These are phyloP conservation scores for Atherinomorus stipes DNA, from an alignment of 2,113 vertebrate genomes.

Conservation along the genomic window DNA sequence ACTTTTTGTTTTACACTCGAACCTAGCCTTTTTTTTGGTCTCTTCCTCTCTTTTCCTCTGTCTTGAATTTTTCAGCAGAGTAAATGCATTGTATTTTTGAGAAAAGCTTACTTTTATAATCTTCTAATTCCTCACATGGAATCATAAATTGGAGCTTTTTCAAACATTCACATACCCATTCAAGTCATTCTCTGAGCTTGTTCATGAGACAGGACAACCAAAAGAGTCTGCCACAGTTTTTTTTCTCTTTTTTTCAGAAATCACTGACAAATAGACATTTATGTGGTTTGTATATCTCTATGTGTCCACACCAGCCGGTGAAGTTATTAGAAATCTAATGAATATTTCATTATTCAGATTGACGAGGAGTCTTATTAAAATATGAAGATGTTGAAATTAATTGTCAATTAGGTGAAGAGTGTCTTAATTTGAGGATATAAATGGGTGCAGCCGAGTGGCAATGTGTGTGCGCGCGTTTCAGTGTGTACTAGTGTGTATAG, in stretches of 20 bases:
- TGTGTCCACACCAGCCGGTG: conserved; percentile 44
- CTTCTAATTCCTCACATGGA: conserved; percentile 5
- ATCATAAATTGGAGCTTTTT: conserved; percentile 11
- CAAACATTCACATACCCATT: conserved; percentile 10
- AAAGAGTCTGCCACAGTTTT: conserved; percentile 24
- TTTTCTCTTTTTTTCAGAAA: conserved; percentile 24
- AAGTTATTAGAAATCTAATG: conserved; percentile 85
- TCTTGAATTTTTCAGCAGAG: conserved; percentile 5
- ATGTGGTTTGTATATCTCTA: conserved; percentile 29
- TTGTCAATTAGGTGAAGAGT: conserved; percentile 88
- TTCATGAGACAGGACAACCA: conserved; percentile 7
- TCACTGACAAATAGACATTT: conserved; percentile 45
- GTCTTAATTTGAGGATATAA: conserved; percentile 88
- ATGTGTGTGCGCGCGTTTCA: conserved; percentile 37
- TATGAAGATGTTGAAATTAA: conserved; percentile 90
- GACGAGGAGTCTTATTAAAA: conserved; percentile 88
- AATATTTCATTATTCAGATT: conserved; percentile 89
- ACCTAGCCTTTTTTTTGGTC: neutral
- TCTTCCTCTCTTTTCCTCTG: neutral
- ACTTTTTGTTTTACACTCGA: neutral
- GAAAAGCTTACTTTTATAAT: neutral
- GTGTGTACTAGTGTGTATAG: conserved; percentile 42
- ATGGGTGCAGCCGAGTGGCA: conserved; percentile 73
- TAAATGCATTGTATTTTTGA: neutral
- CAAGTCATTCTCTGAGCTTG: neutral